Conservation (phyloP, 2,797 vertebrate species). For the Moxostoma hubbsi region DNA sequence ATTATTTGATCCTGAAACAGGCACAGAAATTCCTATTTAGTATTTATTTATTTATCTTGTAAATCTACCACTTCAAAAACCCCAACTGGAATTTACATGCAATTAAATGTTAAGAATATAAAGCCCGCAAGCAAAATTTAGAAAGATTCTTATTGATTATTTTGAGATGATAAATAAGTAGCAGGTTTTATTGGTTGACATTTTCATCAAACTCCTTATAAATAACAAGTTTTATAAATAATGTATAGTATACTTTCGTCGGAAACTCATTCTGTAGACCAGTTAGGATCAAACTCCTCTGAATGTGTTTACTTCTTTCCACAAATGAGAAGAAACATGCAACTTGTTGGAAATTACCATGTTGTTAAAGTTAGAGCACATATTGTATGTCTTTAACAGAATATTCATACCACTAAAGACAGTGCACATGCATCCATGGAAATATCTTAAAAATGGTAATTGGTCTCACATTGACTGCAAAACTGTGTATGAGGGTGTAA, state of each 20-base stretch:
- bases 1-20: slow-evolving; percentile 48
- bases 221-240: no score
- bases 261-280: not conserved
- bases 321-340: no score
- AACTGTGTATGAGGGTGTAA: slow-evolving; percentile 15
- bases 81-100: not conserved
- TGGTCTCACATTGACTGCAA: slow-evolving; percentile 67
- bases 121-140: not conserved
- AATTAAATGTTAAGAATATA: not conserved
- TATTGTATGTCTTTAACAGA: not conserved
- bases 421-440: not conserved
- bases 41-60: not conserved
- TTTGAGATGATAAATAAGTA: no score
- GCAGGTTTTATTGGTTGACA: not conserved
- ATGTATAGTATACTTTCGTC: not conserved
- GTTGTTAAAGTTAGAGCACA: no score
- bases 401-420: no score
- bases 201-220: not conserved
- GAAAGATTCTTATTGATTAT: not conserved
- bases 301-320: no score
- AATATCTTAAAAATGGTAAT: slow-evolving; percentile 57
- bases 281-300: not conserved
- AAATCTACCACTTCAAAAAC: not conserved
- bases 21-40: slow-evolving; percentile 8
- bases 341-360: no score